Conservation (phyloP, 2,888 invertebrate species). For the Tenthredo livida region DNA sequence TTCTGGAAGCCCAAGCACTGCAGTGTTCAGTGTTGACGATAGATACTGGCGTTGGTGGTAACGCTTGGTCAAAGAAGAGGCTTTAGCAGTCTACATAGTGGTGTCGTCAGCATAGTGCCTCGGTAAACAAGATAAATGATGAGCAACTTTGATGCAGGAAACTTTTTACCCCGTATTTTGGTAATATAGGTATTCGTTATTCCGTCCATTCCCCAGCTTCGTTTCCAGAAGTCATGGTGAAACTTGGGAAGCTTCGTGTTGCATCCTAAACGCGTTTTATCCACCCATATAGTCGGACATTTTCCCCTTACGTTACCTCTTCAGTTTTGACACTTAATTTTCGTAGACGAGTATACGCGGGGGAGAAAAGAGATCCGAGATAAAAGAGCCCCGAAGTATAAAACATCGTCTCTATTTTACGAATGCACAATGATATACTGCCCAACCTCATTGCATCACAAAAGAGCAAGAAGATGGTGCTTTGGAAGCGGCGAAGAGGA, state of each 20-base stretch:
- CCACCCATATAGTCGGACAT: neutral
- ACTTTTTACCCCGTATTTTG: neutral
- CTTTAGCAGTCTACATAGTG: no score
- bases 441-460: neutral
- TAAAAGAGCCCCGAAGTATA: neutral
- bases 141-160: neutral
- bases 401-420: conserved; percentile 7
- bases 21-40: neutral
- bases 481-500: neutral
- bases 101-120: neutral
- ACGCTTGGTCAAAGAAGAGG: conserved; percentile 8
- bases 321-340: conserved; percentile 17
- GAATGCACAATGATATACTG: neutral
- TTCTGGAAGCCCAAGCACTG: neutral
- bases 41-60: neutral
- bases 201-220: neutral
- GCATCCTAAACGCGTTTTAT: neutral
- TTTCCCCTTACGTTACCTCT: neutral
- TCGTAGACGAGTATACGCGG: neutral
- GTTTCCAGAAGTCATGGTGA: neutral
- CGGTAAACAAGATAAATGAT: conserved; percentile 27
- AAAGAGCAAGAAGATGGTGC: neutral
- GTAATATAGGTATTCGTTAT: neutral
- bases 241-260: neutral
- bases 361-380: neutral